These are phyloP conservation scores for Drosophila rellima DNA, from an alignment of 2,888 invertebrate species.

Conservation along the genomic window DNA sequence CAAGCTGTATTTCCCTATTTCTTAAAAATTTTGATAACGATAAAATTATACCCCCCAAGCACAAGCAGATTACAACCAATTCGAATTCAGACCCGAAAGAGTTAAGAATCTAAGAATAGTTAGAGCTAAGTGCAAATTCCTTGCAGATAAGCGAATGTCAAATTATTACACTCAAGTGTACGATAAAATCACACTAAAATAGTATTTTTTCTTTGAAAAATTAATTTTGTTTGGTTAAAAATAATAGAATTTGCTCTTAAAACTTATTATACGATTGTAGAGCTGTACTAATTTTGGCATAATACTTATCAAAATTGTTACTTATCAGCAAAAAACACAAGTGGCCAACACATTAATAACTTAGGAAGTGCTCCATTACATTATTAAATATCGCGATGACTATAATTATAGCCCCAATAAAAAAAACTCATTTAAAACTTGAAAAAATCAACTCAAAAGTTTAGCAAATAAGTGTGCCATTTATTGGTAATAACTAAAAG, in stretches of 20 bases:
- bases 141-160: conserved; percentile 17
- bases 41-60: neutral
- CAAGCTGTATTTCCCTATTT: conserved; percentile 1
- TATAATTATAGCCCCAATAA: neutral
- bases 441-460: neutral
- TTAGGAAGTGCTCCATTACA: neutral
- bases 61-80: neutral
- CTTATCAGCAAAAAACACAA: conserved; percentile 10
- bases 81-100: conserved; percentile 12
- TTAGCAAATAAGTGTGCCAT: conserved; percentile 1
- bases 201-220: neutral
- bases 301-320: neutral
- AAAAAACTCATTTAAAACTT: neutral
- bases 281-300: neutral
- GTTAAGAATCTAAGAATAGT: neutral
- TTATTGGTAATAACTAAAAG: neutral
- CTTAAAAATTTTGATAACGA: conserved; percentile 7
- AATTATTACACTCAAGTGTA: neutral
- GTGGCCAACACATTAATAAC: neutral
- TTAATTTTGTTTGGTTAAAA: neutral
- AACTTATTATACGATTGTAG: neutral
- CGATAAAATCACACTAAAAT: conserved; percentile 1
- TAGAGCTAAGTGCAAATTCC: conserved; percentile 1
- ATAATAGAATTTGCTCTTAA: neutral
- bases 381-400: neutral